phyloP scores from a whole-genome alignment of 2,888 invertebrate species.

The Eupithecia vulgata region DNA sequence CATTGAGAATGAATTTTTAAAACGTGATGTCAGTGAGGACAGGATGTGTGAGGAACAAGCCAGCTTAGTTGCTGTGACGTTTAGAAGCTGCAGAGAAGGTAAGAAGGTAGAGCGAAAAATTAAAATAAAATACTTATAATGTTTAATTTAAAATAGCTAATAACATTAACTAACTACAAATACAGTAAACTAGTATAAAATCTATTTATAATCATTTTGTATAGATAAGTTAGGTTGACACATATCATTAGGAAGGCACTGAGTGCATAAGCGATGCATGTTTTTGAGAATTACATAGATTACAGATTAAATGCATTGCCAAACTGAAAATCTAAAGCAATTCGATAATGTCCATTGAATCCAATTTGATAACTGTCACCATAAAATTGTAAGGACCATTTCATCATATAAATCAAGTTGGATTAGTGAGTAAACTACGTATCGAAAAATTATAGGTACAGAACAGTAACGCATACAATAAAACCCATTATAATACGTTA shows the following conservation, averaged over 20 bases:
- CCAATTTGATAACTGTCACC: too few species aligned
- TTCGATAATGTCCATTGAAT: background rate
- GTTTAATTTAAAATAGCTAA: slow-evolving; percentile 29
- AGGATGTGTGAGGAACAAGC: slow-evolving; percentile 40
- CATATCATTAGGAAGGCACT: background rate
- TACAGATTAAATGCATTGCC: background rate
- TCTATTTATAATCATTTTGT: slow-evolving; percentile 2
- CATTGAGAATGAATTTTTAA: slow-evolving; percentile 78
- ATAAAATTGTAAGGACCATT: background rate
- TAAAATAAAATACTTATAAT: background rate
- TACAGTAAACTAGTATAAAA: slow-evolving; percentile 9
- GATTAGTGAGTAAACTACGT: background rate
- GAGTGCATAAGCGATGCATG: background rate
- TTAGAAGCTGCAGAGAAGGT: slow-evolving; percentile 11
- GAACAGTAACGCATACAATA: background rate
- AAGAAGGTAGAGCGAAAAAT: background rate
- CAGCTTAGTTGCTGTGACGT: slow-evolving; percentile 34
- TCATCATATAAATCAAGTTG: background rate
- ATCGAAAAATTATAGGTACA: background rate
- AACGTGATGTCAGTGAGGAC: slow-evolving; percentile 59
- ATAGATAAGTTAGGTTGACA: slow-evolving; percentile 8
- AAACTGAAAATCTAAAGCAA: background rate
- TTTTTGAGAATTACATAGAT: background rate
- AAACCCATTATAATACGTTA: background rate
- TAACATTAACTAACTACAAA: slow-evolving; percentile 8